Evolutionary conservation across 2,113 vertebrate genomes (phyloP).

Genomic region (Tretioscincus oriximinensis): DNA sequence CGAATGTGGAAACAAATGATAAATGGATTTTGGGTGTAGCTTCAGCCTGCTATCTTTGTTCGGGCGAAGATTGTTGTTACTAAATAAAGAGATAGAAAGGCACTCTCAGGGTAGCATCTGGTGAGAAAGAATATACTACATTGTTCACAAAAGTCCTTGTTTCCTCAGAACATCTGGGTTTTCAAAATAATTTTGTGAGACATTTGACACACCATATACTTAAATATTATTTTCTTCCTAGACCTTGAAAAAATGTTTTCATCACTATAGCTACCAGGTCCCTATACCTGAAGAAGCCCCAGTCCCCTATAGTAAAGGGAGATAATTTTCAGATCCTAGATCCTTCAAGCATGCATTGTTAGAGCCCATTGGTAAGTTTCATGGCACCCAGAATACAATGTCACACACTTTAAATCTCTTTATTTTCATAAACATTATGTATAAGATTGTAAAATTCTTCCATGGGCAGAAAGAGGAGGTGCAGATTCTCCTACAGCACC

Average conservation of each 20-base stretch:
- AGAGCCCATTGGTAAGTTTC: no score
- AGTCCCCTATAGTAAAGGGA: not conserved
- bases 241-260: not conserved
- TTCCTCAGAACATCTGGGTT: not conserved
- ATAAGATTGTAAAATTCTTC: not conserved
- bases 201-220: not conserved
- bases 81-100: conserved; percentile 61
- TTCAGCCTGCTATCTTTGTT: conserved; percentile 60
- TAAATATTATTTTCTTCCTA: not conserved
- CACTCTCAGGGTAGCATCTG: conserved; percentile 40
- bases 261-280: not conserved
- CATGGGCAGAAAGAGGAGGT: not conserved
- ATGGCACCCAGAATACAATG: no score
- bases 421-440: no score
- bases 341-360: no score
- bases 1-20: conserved; percentile 60
- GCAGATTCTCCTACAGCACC: no score
- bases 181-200: not conserved
- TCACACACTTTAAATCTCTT: no score
- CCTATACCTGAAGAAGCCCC: not conserved
- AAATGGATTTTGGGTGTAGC: conserved; percentile 59
- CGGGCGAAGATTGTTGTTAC: conserved; percentile 57
- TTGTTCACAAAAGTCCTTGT: conserved; percentile 17
- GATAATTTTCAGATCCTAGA: no score
- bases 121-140: conserved; percentile 44